Conservation (phyloP, 2,113 vertebrate species). For the Apteryx mantelli region DNA sequence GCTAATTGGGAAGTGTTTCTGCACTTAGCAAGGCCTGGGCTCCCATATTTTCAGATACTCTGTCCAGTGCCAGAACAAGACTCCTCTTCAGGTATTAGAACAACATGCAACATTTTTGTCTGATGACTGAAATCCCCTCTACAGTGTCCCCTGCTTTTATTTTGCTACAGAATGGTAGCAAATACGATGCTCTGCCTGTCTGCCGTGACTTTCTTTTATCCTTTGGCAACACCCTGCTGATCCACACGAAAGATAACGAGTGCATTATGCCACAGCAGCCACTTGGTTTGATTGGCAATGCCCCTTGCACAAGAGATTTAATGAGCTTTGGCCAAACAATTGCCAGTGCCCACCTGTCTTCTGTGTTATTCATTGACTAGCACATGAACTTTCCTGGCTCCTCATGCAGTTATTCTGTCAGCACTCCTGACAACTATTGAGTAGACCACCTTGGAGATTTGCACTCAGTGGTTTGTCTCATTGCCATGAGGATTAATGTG, state of each 20-base stretch:
- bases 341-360: not conserved
- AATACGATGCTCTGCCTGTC: not conserved
- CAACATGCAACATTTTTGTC: not conserved
- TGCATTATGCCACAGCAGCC: not conserved
- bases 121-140: not conserved
- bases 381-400: not conserved
- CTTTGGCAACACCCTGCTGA: too few species aligned
- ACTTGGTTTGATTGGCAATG: too few species aligned
- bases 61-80: not conserved
- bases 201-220: not conserved
- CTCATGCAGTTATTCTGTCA: not conserved
- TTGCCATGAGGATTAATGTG: not conserved
- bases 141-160: not conserved
- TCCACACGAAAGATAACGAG: not conserved
- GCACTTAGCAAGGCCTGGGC: not conserved
- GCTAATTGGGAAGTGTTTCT: not conserved
- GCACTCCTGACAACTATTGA: not conserved
- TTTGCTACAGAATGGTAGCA: constrained; percentile 8
- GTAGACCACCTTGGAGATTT: not conserved
- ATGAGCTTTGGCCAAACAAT: not conserved
- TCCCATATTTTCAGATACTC: not conserved
- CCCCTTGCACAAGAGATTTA: not conserved
- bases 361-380: not conserved
- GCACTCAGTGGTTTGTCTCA: not conserved
- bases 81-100: not conserved